phyloP scores from a whole-genome alignment of 2,888 invertebrate species.

The Acutogordius australiensis region DNA sequence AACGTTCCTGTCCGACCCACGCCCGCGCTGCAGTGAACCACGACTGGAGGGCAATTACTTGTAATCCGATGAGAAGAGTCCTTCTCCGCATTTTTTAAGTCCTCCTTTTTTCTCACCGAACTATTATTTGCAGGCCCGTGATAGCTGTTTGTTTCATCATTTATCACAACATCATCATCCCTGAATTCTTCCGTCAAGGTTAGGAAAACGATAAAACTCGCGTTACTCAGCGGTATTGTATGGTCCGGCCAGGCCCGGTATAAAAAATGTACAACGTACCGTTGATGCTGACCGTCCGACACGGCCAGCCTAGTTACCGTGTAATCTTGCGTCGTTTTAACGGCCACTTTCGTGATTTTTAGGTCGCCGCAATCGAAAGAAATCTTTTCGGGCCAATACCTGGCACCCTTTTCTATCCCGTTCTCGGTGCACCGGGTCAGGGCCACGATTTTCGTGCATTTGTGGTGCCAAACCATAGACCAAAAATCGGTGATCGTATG shows the following conservation, averaged over 20 bases:
- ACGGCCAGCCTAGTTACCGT: background rate
- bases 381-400: background rate
- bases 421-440: background rate
- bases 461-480: background rate
- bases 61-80: too few relatives aligned
- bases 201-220: background rate
- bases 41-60: background rate
- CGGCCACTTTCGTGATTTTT: background rate
- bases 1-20: background rate
- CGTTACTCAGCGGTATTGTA: background rate
- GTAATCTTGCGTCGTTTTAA: conserved; percentile 3
- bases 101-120: too few relatives aligned
- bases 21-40: conserved; percentile 1
- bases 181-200: background rate
- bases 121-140: too few relatives aligned
- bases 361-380: background rate
- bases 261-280: background rate
- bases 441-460: background rate
- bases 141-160: background rate
- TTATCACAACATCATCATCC: background rate
- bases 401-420: background rate
- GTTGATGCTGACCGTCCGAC: background rate
- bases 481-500: background rate
- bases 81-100: background rate
- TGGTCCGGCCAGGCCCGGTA: background rate